phyloP scores from a whole-genome alignment of 2,888 invertebrate species.

The Taphrorychus bicolor region DNA sequence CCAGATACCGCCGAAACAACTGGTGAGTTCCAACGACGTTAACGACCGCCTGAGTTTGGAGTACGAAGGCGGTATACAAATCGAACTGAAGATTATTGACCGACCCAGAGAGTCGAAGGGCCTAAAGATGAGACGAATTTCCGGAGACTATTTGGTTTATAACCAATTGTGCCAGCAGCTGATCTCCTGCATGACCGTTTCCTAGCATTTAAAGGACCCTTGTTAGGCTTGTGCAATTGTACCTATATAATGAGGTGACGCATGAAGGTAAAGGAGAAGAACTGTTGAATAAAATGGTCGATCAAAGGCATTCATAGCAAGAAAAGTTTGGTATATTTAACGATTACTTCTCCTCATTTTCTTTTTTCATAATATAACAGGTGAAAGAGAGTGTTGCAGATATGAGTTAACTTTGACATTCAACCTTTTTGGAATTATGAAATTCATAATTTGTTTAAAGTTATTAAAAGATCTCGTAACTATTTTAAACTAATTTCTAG shows the following conservation, averaged over 20 bases:
- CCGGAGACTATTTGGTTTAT: slow-evolving; percentile 87
- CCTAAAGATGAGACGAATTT: slow-evolving; percentile 84
- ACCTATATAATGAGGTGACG: too few relatives aligned
- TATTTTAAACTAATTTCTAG: too few relatives aligned
- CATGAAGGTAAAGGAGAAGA: too few relatives aligned
- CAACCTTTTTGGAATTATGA: too few relatives aligned
- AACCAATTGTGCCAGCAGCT: slow-evolving; percentile 87
- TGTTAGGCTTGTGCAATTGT: background rate
- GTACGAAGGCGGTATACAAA: slow-evolving; percentile 78
- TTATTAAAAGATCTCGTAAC: too few relatives aligned
- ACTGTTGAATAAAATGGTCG: background rate
- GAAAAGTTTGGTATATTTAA: too few relatives aligned
- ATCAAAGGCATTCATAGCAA: too few relatives aligned
- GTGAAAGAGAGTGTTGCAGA: too few relatives aligned
- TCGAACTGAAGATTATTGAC: slow-evolving; percentile 81
- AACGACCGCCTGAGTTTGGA: slow-evolving; percentile 57
- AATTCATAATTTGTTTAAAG: too few relatives aligned
- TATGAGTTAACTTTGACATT: too few relatives aligned
- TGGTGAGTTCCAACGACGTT: slow-evolving; percentile 59
- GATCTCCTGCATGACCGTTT: slow-evolving; percentile 85
- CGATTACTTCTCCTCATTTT: too few relatives aligned
- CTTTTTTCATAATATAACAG: too few relatives aligned
- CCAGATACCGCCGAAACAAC: slow-evolving; percentile 75
- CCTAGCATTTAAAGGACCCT: slow-evolving; percentile 49
- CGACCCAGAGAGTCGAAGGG: slow-evolving; percentile 75